Evolutionary conservation across 2,888 invertebrate genomes (phyloP), one percentile per base, ranked within the genome.

Genomic region (Drepana falcataria): DNA sequence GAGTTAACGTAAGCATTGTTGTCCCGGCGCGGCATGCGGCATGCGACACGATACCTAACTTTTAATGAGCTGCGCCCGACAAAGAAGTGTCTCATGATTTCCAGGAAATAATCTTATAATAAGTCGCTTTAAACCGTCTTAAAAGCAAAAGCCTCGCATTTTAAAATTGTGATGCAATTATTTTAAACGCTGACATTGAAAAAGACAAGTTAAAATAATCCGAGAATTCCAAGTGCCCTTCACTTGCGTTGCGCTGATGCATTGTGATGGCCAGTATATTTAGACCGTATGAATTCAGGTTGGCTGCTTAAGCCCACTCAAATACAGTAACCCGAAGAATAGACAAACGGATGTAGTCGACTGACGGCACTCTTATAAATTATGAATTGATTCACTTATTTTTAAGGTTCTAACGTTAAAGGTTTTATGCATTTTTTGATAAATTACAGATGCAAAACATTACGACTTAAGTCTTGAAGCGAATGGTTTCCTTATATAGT

Each of bases 121-220:
- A 82, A 73, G 78, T 74, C 75, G 81, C 76, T 82, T 87, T 83
- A 86, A 86, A 83, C 77, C 71, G 81, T 84, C 79, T 86, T 87
- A 87, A 87, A 86, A 85, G 87, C 87, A 84, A 85, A 85, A 86
- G 85, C 74, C 78, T 83, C 83, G 81, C 87, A 83, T 87, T 89
- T 89, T 79, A 87, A 89, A 90, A 87, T 85, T 88, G 90, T 91
- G 90, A 90, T 89, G 90, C 88, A 91, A 91, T 91, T 90, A 91
- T 90, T 90, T 90, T 91, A 90, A 91, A 89, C 82, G 87, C 81
- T 87, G 90, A 90, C 90, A 91, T 90, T 91, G 90, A 91, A 91
- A 90, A 87, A 82, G 88, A 88, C 89, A 89, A 88, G 85, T 87
- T 85, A 81, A 88, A 90, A 89, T 90, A 89, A 90, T 90, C 87